A percentile compares a stretch with the other conserved stretches of the same genome.
These are phyloP conservation scores for Taxidea taxus DNA, from an alignment of 2,113 vertebrate genomes.

Conservation along the genomic window DNA sequence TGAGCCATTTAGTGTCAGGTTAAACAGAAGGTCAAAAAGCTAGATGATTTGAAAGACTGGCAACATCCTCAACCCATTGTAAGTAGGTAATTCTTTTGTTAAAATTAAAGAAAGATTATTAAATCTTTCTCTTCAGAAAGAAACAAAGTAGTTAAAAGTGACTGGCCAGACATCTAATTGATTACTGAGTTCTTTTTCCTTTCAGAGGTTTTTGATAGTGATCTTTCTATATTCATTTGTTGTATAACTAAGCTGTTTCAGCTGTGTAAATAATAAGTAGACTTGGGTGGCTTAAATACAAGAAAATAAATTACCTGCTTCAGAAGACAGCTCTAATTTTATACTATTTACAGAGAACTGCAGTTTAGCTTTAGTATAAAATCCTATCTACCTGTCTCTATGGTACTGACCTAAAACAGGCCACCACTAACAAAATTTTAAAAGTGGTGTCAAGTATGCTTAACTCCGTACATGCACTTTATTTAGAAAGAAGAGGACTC, in stretches of 20 bases:
- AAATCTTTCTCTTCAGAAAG: neutral
- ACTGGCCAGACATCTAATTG: neutral
- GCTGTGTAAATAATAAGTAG: neutral
- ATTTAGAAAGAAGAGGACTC: neutral
- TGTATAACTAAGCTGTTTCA: neutral
- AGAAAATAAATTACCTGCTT: neutral
- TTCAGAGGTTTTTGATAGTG: neutral
- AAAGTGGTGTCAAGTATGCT: neutral
- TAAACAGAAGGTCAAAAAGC: neutral
- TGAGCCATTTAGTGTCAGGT: neutral
- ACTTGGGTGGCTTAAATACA: neutral
- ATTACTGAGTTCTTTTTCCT: neutral
- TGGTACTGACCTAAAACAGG: neutral
- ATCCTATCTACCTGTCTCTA: neutral
- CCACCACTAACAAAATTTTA: neutral
- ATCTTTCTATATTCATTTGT: neutral
- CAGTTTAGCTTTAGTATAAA: neutral
- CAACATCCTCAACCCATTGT: rapidly evolving
- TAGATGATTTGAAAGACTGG: neutral
- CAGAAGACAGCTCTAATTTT: neutral
- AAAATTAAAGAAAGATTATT: neutral
- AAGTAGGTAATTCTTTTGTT: neutral
- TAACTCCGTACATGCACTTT: neutral
- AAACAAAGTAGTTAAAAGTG: neutral
- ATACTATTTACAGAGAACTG: neutral